Percentiles rank a stretch among this genome's conserved stretches.
Evolutionary conservation across 2,888 invertebrate species (phyloP).

Genomic region (Limnephilus marmoratus): DNA sequence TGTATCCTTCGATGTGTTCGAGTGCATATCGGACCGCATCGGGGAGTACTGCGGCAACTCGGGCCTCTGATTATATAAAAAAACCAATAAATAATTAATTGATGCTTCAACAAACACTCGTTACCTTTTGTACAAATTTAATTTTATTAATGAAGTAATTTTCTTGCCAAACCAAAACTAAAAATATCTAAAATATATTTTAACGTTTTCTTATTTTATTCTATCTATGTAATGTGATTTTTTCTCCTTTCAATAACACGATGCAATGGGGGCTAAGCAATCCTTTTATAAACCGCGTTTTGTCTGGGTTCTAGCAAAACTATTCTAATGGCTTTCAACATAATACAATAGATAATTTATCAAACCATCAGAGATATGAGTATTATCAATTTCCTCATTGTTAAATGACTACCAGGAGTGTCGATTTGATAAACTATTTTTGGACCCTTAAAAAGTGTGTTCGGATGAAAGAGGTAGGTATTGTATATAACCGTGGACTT

Average conservation of each 20-base stretch:
- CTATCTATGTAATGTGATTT: not conserved
- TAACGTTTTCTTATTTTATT: not conserved
- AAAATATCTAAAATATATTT: not conserved
- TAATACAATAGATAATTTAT: not conserved
- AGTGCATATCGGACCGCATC: slow-evolving; percentile 87
- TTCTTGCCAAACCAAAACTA: slow-evolving; percentile 29
- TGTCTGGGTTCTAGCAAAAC: not conserved
- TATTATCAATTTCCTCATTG: not conserved
- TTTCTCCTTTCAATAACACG: not conserved
- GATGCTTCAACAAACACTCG: slow-evolving; percentile 2
- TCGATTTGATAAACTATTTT: not conserved
- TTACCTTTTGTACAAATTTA: slow-evolving; percentile 35
- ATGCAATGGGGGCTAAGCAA: not conserved
- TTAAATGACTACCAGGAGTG: not conserved
- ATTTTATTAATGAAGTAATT: slow-evolving; percentile 14
- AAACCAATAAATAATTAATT: not conserved
- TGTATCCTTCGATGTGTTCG: slow-evolving; percentile 87
- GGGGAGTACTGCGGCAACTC: slow-evolving; percentile 83
- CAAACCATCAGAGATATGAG: not conserved
- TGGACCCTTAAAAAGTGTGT: not conserved
- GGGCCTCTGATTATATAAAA: slow-evolving; percentile 70
- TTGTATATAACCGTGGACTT: not conserved
- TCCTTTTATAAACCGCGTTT: not conserved
- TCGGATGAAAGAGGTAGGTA: not conserved
- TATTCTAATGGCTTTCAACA: not conserved